Base-by-base conservation (phyloP, 2,113 vertebrate genomes). In the Sarotherodon lohbergeri region DNA sequence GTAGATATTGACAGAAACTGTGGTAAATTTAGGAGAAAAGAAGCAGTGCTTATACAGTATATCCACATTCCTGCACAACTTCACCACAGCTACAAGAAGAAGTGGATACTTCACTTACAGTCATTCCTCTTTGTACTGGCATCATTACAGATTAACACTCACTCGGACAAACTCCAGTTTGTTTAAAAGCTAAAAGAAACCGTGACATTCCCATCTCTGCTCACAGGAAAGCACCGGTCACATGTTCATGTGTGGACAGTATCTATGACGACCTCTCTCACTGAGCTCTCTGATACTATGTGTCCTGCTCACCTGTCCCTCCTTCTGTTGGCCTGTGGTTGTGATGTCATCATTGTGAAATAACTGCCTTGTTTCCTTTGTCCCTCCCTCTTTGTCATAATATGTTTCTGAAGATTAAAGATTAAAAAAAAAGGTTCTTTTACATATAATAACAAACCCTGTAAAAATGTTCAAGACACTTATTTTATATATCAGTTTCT, bases 271-370 rank as follows among this genome's bases (percentile, higher is more conserved):
- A 78, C 73, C 46, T 50, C 48, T 78, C 83, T 34, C 41, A 73
- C 79, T 82, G 59, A 86, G 50, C 80, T 88, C 81, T 56, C 66
- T 78, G 55, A 71, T 57, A 63, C 68, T 46, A 13, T 46, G 11
- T 17, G 82, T 84, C 80, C 79, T 39, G 24, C 55, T 50, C 81
- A 59, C 59, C 68, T 57, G 48, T 61, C 89, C 76, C 81, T 81
- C 87, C 84, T 80, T 89, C 89, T 91, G 83, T 95, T 52, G 50
- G 66, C 91, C 91, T 93, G 94, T 96, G 94, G 90, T 94, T 89
- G 95, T 96, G 92, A 95, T 92, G 94, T 94, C 95, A 95, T 94
- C 92, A 82, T 94, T 93, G 96, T 96, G 90, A 94, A 90, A 94
- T 90, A 83, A 93, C 87, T 91, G 90, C 92, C 92, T 92, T 87